phyloP scores from a whole-genome alignment of 1,140 invertebrate genomes.

The Bilobella aurantiaca region DNA sequence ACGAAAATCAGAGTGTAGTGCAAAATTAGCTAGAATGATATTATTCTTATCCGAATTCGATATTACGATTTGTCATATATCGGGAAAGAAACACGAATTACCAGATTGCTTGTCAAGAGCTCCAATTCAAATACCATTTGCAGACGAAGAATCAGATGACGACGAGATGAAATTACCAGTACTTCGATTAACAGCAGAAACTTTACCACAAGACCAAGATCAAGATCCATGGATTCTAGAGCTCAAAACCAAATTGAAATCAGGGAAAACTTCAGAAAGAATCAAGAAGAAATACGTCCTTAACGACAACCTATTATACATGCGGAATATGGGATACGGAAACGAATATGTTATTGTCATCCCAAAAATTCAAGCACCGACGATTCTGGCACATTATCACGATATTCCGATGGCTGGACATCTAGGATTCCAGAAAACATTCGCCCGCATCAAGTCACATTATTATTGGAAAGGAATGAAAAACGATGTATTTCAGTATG shows the following conservation, averaged over 20 bases:
- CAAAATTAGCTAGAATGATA: not conserved
- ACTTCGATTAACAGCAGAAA: not conserved
- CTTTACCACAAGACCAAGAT: too few relatives aligned
- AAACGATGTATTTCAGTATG: not conserved
- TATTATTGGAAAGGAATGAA: slow-evolving; percentile 3
- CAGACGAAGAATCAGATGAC: slow-evolving; percentile 23
- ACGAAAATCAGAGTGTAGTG: slow-evolving; percentile 5
- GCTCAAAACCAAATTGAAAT: too few relatives aligned
- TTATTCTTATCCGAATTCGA: not conserved
- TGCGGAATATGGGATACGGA: not conserved
- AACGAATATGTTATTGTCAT: not conserved
- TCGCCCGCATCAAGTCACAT: not conserved
- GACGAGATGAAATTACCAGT: not conserved
- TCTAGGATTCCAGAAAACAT: slow-evolving; percentile 4
- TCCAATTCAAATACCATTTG: not conserved
- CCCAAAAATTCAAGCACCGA: not conserved
- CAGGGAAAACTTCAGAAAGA: not conserved
- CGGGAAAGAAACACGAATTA: not conserved
- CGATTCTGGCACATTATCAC: not conserved
- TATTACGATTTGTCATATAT: not conserved
- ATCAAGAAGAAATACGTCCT: not conserved
- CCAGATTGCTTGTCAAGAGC: not conserved
- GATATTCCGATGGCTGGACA: not conserved
- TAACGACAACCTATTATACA: not conserved
- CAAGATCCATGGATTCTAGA: too few relatives aligned